Conservation (phyloP, 2,113 vertebrate genomes). For the Halichoeres trimaculatus region DNA sequence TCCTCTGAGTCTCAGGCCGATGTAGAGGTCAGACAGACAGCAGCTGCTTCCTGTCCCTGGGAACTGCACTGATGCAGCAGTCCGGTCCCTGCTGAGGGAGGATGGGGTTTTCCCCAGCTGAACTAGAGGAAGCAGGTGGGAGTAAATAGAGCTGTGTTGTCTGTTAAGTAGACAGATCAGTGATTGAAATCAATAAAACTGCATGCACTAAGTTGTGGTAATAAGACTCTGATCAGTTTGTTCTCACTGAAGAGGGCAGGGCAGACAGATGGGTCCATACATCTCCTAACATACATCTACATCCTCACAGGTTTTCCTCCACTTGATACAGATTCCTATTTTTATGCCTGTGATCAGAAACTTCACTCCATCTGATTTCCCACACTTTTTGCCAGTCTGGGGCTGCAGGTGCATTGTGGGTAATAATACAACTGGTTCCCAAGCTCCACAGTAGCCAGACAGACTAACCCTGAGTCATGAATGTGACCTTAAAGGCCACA, state of each 20-base stretch:
- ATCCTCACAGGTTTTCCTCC: background rate
- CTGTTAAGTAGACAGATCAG: background rate
- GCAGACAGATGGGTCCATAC: background rate
- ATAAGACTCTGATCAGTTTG: background rate
- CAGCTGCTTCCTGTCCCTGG: constrained; percentile 74
- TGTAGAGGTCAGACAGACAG: constrained; percentile 64
- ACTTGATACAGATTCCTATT: background rate
- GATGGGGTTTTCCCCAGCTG: constrained; percentile 46
- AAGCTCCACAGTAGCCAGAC: constrained; percentile 42
- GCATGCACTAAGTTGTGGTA: background rate
- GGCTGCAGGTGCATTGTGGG: constrained; percentile 64
- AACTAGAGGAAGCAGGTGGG: constrained; percentile 58
- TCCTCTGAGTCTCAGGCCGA: constrained; percentile 35
- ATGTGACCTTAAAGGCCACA: constrained; percentile 62
- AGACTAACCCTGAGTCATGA: constrained; percentile 33
- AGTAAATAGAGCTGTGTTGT: background rate
- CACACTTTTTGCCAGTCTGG: constrained; percentile 42
- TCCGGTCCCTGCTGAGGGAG: constrained; percentile 54
- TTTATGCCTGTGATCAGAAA: constrained; percentile 11
- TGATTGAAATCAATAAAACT: background rate
- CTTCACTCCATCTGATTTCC: constrained; percentile 40
- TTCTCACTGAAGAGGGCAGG: background rate
- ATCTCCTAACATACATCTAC: background rate
- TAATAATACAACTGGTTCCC: constrained; percentile 64
- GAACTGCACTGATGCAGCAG: constrained; percentile 58